Conservation (phyloP, 2,797 vertebrate genomes). For the Aphelocoma californica region DNA sequence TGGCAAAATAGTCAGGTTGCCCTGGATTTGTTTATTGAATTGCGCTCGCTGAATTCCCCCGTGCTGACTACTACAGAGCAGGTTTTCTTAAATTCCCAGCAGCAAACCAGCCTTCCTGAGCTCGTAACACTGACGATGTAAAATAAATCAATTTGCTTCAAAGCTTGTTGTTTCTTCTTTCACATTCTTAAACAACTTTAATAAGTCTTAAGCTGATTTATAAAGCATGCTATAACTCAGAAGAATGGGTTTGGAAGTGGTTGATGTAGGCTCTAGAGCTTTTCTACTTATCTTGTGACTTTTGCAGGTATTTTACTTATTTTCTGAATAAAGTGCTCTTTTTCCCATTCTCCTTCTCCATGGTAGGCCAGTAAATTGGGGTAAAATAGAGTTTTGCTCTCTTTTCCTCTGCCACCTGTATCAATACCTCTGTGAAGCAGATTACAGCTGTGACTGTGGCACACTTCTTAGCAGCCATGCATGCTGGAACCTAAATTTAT, state of each 20-base stretch:
- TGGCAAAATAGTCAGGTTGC: not conserved
- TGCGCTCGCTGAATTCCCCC: not conserved
- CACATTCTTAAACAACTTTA: not conserved
- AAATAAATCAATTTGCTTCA: not conserved
- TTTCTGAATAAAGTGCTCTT: not conserved
- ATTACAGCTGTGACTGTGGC: not conserved
- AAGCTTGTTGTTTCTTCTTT: not conserved
- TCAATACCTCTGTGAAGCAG: not conserved
- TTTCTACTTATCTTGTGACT: not conserved
- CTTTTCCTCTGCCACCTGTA: not conserved
- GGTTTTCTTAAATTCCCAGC: not conserved
- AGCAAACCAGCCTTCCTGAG: not conserved
- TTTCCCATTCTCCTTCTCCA: not conserved
- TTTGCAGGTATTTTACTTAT: not conserved
- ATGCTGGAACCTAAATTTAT: not conserved
- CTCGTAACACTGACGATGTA: fast-evolving
- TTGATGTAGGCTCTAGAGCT: not conserved
- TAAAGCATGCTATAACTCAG: not conserved
- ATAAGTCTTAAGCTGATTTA: not conserved
- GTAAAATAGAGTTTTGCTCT: not conserved
- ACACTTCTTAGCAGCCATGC: not conserved
- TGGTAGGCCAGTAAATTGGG: not conserved
- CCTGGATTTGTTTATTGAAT: not conserved
- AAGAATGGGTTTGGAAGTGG: not conserved
- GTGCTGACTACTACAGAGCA: not conserved